These are phyloP conservation scores for Choloepus didactylus DNA, from an alignment of 2,797 vertebrate species.

Conservation along the genomic window DNA sequence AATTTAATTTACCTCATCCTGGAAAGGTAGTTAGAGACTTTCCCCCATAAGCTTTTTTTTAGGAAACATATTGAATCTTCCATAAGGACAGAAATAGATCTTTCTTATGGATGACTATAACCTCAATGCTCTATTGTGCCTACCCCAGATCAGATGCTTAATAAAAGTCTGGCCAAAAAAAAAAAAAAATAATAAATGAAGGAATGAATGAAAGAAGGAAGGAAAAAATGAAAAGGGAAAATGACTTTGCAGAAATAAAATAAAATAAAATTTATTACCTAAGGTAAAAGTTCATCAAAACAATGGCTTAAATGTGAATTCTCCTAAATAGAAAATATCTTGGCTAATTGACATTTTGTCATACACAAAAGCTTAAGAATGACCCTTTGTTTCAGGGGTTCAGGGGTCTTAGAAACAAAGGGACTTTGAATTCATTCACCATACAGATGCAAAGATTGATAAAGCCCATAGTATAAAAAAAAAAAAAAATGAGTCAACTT, in stretches of 20 bases:
- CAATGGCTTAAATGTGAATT: background rate
- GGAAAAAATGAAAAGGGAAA: background rate
- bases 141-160: background rate
- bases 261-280: constrained; percentile 3
- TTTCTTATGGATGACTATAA: background rate
- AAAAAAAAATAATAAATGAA: background rate
- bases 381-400: background rate
- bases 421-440: background rate
- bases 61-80: background rate
- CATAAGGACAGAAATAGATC: background rate
- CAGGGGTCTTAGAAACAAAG: no score
- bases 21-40: background rate
- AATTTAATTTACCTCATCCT: background rate
- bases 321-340: background rate
- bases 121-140: background rate
- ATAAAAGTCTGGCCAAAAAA: background rate
- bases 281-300: background rate
- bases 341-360: background rate
- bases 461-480: background rate
- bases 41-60: background rate
- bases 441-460: background rate
- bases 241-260: background rate
- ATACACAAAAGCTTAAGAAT: background rate
- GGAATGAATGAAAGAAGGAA: background rate
- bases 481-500: background rate